A percentile compares a stretch with the other conserved stretches of the same genome.
phyloP scores from a whole-genome alignment of 2,797 vertebrate species.

The Peromyscus aztecus region DNA sequence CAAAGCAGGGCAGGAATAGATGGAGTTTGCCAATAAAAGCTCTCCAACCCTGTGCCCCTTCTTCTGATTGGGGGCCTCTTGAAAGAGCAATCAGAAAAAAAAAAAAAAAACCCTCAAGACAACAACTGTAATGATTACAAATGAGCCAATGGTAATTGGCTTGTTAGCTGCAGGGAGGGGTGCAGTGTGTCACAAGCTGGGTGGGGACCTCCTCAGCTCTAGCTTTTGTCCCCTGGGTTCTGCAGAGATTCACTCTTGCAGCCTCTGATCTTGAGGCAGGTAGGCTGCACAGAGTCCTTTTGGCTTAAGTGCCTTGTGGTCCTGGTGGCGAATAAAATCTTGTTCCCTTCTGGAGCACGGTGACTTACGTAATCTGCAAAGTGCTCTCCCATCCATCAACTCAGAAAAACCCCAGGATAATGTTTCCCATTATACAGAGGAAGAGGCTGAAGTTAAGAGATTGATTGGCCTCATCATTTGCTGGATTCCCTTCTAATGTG shows the following conservation, averaged over 20 bases:
- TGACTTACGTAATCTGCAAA: constrained; percentile 31
- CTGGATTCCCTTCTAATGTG: neutral
- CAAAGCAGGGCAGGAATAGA: neutral
- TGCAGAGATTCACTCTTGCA: neutral
- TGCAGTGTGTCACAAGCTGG: neutral
- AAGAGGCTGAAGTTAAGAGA: constrained; percentile 38
- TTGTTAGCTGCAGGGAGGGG: constrained; percentile 45
- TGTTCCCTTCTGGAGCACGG: neutral
- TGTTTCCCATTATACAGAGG: constrained; percentile 51
- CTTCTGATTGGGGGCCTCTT: constrained; percentile 67
- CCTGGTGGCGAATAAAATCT: neutral
- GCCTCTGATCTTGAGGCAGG: neutral
- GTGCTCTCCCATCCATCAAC: constrained; percentile 30
- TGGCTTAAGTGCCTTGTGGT: neutral
- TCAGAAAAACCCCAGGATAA: constrained; percentile 33
- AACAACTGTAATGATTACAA: constrained; percentile 81
- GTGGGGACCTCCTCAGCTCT: neutral
- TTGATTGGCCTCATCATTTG: neutral
- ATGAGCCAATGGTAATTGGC: constrained; percentile 71
- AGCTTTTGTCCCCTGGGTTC: constrained; percentile 26
- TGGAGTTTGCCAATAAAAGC: constrained; percentile 65
- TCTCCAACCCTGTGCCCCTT: constrained; percentile 36
- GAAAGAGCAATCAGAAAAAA: constrained; percentile 72
- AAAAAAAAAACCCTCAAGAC: constrained; percentile 35
- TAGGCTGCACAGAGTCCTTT: neutral